phyloP scores from a whole-genome alignment of 2,113 vertebrate species.

The Archilochus colubris region DNA sequence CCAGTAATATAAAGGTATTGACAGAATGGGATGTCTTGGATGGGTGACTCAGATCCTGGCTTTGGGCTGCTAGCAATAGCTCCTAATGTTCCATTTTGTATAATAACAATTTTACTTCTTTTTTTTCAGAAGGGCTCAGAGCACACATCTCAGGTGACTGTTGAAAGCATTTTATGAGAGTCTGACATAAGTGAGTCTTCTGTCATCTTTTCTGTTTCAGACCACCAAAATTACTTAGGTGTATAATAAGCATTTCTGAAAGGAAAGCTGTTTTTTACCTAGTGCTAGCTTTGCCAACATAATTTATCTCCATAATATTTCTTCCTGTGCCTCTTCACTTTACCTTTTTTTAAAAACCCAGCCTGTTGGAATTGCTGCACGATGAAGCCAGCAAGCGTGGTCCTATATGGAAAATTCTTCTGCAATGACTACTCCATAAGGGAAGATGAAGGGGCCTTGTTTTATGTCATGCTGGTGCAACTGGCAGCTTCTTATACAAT shows the following conservation, averaged over 20 bases:
- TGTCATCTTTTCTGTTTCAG: not conserved
- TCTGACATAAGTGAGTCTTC: not conserved
- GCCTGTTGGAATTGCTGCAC: not conserved
- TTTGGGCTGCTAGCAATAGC: not conserved
- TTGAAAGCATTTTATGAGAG: not conserved
- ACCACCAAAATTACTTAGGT: not conserved
- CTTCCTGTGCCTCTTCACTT: not conserved
- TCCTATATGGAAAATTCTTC: not conserved
- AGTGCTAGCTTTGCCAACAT: not conserved
- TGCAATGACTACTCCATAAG: not conserved
- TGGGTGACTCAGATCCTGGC: not conserved
- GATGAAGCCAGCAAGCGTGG: not conserved
- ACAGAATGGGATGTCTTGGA: not conserved
- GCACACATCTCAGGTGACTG: not conserved
- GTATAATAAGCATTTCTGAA: not conserved
- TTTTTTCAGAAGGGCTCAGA: not conserved
- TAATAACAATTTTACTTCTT: not conserved
- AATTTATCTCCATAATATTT: not conserved
- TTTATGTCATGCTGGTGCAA: not conserved
- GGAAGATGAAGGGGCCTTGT: not conserved
- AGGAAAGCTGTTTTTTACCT: not conserved
- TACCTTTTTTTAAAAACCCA: not conserved
- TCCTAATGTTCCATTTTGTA: not conserved
- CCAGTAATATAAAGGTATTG: not conserved
- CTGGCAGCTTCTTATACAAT: slow-evolving; percentile 21